A percentile compares a stretch with the other conserved stretches of the same genome.
Evolutionary conservation across 2,113 vertebrate genomes (phyloP).

Genomic region (Muntiacus reevesi): DNA sequence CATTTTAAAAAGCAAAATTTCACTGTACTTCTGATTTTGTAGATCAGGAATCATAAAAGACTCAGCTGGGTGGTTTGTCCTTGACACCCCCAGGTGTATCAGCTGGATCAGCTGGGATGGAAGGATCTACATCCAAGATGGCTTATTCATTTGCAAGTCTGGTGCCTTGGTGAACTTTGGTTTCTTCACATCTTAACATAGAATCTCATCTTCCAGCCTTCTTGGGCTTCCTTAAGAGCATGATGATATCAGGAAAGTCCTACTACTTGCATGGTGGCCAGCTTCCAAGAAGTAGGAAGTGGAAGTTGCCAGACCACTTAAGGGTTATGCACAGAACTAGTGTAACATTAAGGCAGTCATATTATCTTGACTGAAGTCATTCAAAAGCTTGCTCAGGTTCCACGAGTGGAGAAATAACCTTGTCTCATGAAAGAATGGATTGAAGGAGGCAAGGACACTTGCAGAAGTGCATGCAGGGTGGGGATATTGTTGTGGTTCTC

Average conservation of each 20-base stretch:
- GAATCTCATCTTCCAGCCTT: background rate
- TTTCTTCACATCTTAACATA: background rate
- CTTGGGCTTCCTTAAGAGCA: background rate
- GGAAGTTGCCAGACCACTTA: background rate
- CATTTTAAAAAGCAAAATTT: background rate
- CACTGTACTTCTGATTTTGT: background rate
- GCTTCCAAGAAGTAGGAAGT: background rate
- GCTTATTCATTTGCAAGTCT: background rate
- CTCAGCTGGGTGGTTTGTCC: background rate
- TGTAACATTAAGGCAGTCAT: background rate
- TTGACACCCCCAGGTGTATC: background rate
- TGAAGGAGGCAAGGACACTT: background rate
- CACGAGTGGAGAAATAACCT: background rate
- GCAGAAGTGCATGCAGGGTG: background rate
- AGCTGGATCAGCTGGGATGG: no score
- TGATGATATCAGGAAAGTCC: background rate
- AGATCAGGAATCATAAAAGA: background rate
- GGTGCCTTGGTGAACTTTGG: background rate
- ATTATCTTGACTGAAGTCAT: background rate
- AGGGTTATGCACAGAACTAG: background rate
- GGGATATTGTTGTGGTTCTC: background rate
- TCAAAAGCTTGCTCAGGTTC: background rate
- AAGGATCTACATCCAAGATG: background rate
- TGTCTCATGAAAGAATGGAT: background rate
- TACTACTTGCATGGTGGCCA: background rate